A percentile compares a stretch with the other conserved stretches of the same genome.
Evolutionary conservation across 2,113 vertebrate species (phyloP).

Genomic region (Silurus meridionalis): DNA sequence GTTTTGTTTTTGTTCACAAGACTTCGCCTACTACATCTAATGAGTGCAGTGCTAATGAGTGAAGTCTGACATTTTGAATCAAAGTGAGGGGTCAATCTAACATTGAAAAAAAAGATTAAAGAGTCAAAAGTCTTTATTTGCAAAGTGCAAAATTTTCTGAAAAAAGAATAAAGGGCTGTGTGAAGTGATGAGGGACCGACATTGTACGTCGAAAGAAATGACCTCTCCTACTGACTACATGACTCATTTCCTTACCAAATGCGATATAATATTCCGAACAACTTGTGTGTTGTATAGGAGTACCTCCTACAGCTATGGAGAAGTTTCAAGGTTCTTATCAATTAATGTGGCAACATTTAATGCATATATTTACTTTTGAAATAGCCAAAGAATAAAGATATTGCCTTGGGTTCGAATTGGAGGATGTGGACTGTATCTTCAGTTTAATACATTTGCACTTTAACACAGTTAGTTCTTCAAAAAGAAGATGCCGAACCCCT

Average conservation of each 20-base stretch:
- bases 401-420: neutral
- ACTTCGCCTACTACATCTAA: neutral
- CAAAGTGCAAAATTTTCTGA: neutral
- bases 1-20: conserved; percentile 9
- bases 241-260: neutral
- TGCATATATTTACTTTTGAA: neutral
- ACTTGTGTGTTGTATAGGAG: neutral
- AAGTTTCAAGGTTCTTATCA: neutral
- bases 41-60: neutral
- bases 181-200: neutral
- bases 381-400: neutral
- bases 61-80: neutral
- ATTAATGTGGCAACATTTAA: neutral
- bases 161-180: neutral
- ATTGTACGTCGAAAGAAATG: neutral
- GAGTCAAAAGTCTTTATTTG: neutral
- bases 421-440: neutral
- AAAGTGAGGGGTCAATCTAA: neutral
- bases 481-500: too few species aligned
- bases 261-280: neutral
- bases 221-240: neutral
- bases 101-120: neutral
- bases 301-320: neutral
- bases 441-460: neutral
- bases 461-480: too few species aligned